phyloP scores from a whole-genome alignment of 2,888 invertebrate genomes.

The Ecliptopera silaceata region DNA sequence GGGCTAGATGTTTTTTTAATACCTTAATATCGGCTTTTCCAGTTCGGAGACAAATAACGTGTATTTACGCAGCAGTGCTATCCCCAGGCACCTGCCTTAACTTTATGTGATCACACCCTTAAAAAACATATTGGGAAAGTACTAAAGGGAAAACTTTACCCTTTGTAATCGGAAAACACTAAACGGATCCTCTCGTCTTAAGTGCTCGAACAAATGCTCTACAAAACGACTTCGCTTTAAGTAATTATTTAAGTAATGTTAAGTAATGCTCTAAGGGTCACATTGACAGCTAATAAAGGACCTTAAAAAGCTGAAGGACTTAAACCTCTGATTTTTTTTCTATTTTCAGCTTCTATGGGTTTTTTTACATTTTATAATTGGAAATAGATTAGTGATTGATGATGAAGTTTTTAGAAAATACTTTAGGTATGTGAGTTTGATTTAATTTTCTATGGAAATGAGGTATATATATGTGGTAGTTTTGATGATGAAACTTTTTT shows the following conservation, averaged over 20 bases:
- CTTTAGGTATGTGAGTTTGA: no score
- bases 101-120: slow-evolving; percentile 1
- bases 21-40: no score
- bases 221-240: slow-evolving; percentile 12
- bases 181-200: slow-evolving; percentile 23
- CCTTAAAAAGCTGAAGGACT: slow-evolving; percentile 40
- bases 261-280: slow-evolving; percentile 33
- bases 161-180: slow-evolving; percentile 37
- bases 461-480: no score
- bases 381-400: slow-evolving; percentile 19
- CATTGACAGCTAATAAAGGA: slow-evolving; percentile 53
- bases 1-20: no score
- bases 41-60: no score
- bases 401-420: no score
- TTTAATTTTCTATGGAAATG: no score
- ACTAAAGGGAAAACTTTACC: slow-evolving; percentile 27
- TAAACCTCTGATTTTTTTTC: slow-evolving; percentile 48
- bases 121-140: slow-evolving; percentile 32
- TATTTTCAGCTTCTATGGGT: slow-evolving; percentile 47
- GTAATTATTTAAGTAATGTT: slow-evolving; percentile 27
- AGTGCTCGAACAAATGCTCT: slow-evolving; percentile 24
- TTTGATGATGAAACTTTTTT: no score
- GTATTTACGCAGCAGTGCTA: no score
- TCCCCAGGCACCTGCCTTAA: background rate
- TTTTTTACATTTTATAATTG: slow-evolving; percentile 23